These are phyloP conservation scores for Stenotaenia linearis DNA, from an alignment of 2,888 invertebrate species.

Conservation along the genomic window DNA sequence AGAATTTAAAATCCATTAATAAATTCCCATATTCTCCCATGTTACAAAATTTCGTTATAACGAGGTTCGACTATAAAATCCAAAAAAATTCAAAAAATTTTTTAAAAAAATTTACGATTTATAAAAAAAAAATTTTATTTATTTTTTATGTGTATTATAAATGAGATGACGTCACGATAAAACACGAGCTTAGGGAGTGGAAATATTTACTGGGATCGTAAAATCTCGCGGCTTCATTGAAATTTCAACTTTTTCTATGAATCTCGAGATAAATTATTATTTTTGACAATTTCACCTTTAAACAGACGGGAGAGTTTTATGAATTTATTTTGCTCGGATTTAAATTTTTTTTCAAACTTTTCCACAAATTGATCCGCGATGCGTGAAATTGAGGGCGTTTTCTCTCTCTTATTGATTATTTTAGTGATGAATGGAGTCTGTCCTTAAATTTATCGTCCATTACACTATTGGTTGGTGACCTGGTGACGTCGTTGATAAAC, in stretches of 20 bases:
- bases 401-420: slow-evolving; percentile 9
- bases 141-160: not conserved
- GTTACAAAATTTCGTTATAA: no score
- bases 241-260: not conserved
- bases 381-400: slow-evolving; percentile 26
- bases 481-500: not conserved
- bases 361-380: slow-evolving; percentile 3
- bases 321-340: not conserved
- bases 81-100: no score
- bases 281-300: not conserved
- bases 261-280: not conserved
- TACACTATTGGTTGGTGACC: slow-evolving; percentile 20
- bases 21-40: no score
- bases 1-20: no score
- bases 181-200: not conserved
- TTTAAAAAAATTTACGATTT: no score
- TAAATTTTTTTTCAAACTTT: not conserved
- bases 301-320: not conserved
- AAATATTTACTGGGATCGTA: not conserved
- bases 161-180: not conserved
- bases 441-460: slow-evolving; percentile 22
- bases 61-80: no score
- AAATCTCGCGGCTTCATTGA: not conserved
- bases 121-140: no score
- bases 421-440: slow-evolving; percentile 26